These are phyloP conservation scores for Cerastoderma edule DNA, from an alignment of 2,888 invertebrate genomes.

Conservation along the genomic window DNA sequence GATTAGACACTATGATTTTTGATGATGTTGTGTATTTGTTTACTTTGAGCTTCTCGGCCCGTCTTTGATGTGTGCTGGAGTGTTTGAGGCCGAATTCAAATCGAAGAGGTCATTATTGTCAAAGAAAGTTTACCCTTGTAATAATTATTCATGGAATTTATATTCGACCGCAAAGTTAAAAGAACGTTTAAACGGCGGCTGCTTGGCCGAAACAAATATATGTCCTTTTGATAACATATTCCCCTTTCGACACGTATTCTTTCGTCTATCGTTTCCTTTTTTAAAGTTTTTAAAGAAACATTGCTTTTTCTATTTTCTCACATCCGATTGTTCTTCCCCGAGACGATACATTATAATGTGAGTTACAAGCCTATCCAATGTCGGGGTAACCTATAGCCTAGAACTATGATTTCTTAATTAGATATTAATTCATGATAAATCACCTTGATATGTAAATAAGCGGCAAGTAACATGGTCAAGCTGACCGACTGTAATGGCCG, in stretches of 20 bases:
- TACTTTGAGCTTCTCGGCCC: background rate
- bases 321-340: too few species aligned
- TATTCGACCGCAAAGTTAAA: slow-evolving; percentile 2
- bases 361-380: too few species aligned
- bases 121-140: background rate
- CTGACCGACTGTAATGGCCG: too few species aligned
- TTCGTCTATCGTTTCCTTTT: too few species aligned
- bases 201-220: too few species aligned
- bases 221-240: too few species aligned
- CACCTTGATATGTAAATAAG: slow-evolving; percentile 17
- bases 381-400: slow-evolving; percentile 28
- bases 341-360: too few species aligned
- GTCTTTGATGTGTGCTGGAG: slow-evolving; percentile 8
- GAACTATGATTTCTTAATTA: slow-evolving; percentile 28
- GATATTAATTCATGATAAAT: slow-evolving; percentile 23
- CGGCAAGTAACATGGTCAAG: slow-evolving; percentile 2
- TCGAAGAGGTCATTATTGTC: slow-evolving; percentile 1
- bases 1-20: slow-evolving; percentile 20
- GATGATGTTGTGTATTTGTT: slow-evolving; percentile 7
- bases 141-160: slow-evolving; percentile 16
- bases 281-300: too few species aligned
- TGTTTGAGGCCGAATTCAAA: background rate
- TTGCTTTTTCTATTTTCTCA: too few species aligned
- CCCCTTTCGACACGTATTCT: too few species aligned
- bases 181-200: too few species aligned